Percentiles rank a stretch among this genome's conserved stretches.
Conservation (phyloP, 2,888 invertebrate species). For the Meta bourneti region DNA sequence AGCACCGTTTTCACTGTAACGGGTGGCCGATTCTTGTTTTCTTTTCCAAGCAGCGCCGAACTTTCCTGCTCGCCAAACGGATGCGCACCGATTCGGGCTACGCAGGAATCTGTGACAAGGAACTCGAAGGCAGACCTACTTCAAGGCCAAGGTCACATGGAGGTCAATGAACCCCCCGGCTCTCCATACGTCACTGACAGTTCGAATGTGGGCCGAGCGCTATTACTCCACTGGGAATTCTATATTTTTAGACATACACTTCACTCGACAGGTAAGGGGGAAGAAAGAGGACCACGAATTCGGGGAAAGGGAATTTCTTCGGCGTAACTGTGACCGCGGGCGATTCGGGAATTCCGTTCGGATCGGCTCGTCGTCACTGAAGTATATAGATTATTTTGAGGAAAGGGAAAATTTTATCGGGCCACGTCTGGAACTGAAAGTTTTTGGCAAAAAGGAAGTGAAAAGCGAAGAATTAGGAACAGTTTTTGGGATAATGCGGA, state of each 20-base stretch:
- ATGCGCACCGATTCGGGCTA: conserved; percentile 62
- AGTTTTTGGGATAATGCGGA: not conserved
- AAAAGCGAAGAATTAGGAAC: not conserved
- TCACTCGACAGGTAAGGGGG: conserved; percentile 18
- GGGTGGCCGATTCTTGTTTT: conserved; percentile 66
- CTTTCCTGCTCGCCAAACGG: conserved; percentile 56
- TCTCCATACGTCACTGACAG: conserved; percentile 58
- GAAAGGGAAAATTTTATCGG: conserved; percentile 42
- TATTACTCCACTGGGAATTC: conserved; percentile 10
- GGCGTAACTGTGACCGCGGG: conserved; percentile 3
- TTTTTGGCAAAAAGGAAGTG: not conserved
- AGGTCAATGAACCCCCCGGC: conserved; percentile 71
- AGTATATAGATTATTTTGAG: conserved; percentile 8
- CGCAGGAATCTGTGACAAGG: conserved; percentile 73
- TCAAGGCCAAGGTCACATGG: conserved; percentile 73
- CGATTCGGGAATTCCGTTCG: not conserved
- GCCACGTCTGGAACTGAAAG: not conserved
- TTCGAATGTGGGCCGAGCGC: conserved; percentile 55
- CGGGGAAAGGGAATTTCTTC: conserved; percentile 11
- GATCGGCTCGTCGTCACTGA: not conserved
- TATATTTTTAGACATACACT: conserved; percentile 50
- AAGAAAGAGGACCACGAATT: conserved; percentile 1
- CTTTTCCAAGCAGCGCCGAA: conserved; percentile 40
- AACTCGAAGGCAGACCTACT: conserved; percentile 74
- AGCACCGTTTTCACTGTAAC: conserved; percentile 65